These are phyloP conservation scores for Callipepla squamata DNA, from an alignment of 2,113 vertebrate species.

Conservation along the genomic window DNA sequence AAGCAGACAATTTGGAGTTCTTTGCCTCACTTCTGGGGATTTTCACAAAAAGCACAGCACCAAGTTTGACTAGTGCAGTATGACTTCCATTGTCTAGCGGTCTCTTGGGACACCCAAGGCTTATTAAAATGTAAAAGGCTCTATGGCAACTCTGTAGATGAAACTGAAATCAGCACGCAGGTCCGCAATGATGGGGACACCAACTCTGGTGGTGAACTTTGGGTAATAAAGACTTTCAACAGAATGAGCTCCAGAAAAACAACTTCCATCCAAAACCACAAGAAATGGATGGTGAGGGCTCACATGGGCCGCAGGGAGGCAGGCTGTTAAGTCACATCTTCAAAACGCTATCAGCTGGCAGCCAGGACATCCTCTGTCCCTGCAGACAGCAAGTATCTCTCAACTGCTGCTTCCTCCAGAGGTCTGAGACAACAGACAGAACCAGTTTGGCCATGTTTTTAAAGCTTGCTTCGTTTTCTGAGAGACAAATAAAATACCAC, in stretches of 20 bases:
- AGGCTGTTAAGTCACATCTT: background rate
- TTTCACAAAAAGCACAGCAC: conserved; percentile 19
- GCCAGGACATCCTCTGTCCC: background rate
- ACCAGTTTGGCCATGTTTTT: background rate
- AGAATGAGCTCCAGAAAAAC: background rate
- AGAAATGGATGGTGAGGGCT: background rate
- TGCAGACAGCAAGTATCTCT: background rate
- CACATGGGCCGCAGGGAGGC: fast-evolving
- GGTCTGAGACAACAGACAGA: fast-evolving
- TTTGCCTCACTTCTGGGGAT: background rate
- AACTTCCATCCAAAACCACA: background rate
- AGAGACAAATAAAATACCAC: conserved; percentile 4
- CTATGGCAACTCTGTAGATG: background rate
- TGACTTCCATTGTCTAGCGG: conserved; percentile 4
- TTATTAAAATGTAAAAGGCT: conserved; percentile 32
- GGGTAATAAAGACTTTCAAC: conserved; percentile 15
- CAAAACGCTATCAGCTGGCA: background rate
- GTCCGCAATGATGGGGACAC: background rate
- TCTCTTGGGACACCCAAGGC: background rate
- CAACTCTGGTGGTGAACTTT: background rate
- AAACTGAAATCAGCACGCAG: conserved; percentile 11
- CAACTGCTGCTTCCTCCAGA: background rate
- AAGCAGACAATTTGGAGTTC: conserved; percentile 2
- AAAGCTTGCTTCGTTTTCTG: background rate
- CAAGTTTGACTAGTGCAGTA: background rate